phyloP scores from a whole-genome alignment of 2,113 vertebrate genomes.

The Opisthocomus hoazin region DNA sequence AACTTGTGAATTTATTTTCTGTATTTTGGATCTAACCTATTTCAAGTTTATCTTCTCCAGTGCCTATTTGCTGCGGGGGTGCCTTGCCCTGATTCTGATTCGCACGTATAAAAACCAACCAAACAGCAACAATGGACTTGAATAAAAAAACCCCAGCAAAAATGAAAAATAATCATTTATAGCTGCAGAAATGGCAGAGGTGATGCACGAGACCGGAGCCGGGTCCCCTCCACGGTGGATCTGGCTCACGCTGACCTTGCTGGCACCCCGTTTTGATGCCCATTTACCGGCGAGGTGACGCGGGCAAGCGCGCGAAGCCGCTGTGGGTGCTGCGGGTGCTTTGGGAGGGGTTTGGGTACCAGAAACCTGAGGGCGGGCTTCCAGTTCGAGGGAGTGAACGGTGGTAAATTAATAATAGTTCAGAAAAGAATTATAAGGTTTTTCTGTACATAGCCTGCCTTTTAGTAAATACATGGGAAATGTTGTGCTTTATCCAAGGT shows the following conservation, averaged over 20 bases:
- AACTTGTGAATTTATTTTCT: background rate
- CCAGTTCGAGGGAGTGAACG: background rate
- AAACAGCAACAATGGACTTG: too few species aligned
- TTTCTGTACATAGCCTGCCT: background rate
- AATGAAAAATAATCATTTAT: fast-evolving
- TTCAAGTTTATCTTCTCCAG: background rate
- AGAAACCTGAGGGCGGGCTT: too few species aligned
- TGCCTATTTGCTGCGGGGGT: background rate
- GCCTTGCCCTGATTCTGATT: background rate
- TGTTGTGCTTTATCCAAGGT: background rate
- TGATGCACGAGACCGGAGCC: fast-evolving
- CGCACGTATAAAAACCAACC: too few species aligned
- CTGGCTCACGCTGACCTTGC: fast-evolving
- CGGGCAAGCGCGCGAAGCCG: fast-evolving
- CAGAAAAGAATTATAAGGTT: background rate
- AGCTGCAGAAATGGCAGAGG: background rate
- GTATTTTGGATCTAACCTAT: background rate
- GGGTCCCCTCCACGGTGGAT: too few species aligned
- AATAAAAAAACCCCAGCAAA: too few species aligned
- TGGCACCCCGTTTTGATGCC: background rate
- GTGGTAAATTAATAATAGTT: background rate
- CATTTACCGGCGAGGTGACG: fast-evolving
- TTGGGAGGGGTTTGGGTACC: background rate
- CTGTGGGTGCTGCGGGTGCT: too few species aligned
- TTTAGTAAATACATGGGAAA: background rate